These are phyloP conservation scores for Colletes collaris DNA, from an alignment of 2,888 invertebrate species.

Conservation along the genomic window DNA sequence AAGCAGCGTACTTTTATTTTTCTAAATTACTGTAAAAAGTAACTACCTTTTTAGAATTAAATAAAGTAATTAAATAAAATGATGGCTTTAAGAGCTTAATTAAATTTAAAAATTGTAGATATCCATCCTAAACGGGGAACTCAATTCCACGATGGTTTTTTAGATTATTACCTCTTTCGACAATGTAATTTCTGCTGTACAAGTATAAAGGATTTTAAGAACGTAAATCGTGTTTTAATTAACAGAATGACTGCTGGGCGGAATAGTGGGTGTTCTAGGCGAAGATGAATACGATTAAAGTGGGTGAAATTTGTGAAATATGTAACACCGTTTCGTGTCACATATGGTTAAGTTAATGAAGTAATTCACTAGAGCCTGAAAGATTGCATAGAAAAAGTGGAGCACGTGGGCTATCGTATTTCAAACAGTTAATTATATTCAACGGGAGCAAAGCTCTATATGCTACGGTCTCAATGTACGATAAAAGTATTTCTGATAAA, in stretches of 20 bases:
- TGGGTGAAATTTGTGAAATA: background rate
- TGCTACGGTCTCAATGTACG: background rate
- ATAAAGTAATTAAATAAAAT: too few species aligned
- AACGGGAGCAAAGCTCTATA: constrained; percentile 1
- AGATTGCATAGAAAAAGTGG: background rate
- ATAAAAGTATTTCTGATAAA: background rate
- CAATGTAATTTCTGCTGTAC: background rate
- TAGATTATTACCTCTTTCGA: background rate
- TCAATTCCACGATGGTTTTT: background rate
- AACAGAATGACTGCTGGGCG: background rate
- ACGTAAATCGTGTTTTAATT: background rate
- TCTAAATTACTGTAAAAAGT: too few species aligned
- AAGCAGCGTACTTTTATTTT: too few species aligned
- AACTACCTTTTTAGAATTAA: too few species aligned
- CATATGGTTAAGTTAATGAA: background rate
- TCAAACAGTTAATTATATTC: constrained; percentile 19
- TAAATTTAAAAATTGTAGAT: too few species aligned
- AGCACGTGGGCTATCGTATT: background rate
- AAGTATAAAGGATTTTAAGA: background rate
- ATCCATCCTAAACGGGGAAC: background rate
- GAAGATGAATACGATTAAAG: background rate
- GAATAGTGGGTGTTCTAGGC: background rate
- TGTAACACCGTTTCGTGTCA: too few species aligned
- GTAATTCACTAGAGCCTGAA: constrained; percentile 5
- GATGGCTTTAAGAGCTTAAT: too few species aligned